Evolutionary conservation across 2,113 vertebrate genomes (phyloP), one percentile per base, ranked within the genome.

Genomic region (Mellivora capensis): DNA sequence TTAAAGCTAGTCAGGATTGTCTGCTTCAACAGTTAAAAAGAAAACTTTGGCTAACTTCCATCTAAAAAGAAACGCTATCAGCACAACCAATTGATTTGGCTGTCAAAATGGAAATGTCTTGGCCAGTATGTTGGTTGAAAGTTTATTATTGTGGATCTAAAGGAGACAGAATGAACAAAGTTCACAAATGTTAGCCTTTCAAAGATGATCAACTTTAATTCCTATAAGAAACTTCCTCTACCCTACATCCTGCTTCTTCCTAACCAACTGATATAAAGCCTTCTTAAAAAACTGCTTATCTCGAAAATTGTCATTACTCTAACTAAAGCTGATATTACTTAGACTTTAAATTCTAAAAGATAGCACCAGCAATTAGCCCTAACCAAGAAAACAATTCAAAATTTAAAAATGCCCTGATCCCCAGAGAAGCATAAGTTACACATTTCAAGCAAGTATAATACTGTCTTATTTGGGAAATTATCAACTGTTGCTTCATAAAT

Each of bases 401-500:
- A 17, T 90, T 77, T 81, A 15, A 64, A 90, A 98, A 98, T 91
- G 72, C 7, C 14, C 76, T 81, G 82, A 82, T 96, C 82, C 90
- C 61, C 34, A 96, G 85, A 96, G 59, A 98, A 98, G 86, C 14
- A 31, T 69, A 91, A 69, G 34, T 91, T 93, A 88, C 6, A 49
- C 10, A 90, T 89, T 97, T 96, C 29, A 97, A 97, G 59, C 0
- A 39, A 97, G 49, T 89, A 47, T 84, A 97, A 18, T 74, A 74
- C 72, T 62, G 14, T 95, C 11, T 98, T 96, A 96, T 97, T 98
- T 97, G 76, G 84, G 94, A 96, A 98, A 98, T 76, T 98, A 93
- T 95, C 93, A 95, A 97, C 88, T 97, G 49, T 8, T 95, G 8
- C 87, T 98, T 98, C 96, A 97, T 94, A 98, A 98, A 97, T 62